Evolutionary conservation across 2,888 invertebrate species (phyloP).

Genomic region (Resseliella maxima): DNA sequence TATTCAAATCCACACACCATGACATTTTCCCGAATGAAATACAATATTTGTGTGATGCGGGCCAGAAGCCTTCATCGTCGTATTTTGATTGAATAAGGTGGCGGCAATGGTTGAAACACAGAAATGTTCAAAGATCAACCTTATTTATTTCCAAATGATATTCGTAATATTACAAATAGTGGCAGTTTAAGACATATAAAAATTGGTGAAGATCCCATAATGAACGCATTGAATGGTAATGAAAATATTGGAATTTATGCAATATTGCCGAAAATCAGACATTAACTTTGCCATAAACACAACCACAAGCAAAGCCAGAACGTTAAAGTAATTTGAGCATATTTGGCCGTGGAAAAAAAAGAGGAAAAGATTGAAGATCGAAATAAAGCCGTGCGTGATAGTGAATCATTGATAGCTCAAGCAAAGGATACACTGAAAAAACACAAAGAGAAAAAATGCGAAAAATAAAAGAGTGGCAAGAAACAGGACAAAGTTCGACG

Average conservation of each 20-base stretch:
- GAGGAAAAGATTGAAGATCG: slow-evolving; percentile 84
- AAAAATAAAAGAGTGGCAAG: slow-evolving; percentile 81
- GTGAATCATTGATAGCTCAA: slow-evolving; percentile 70
- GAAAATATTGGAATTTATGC: slow-evolving; percentile 91
- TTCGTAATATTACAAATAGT: slow-evolving; percentile 78
- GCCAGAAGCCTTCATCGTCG: slow-evolving; percentile 86
- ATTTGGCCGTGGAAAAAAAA: slow-evolving; percentile 76
- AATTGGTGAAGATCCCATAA: slow-evolving; percentile 65
- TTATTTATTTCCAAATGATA: slow-evolving; percentile 71
- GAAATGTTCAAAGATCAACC: slow-evolving; percentile 61
- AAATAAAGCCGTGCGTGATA: slow-evolving; percentile 80
- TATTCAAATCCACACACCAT: slow-evolving; percentile 92
- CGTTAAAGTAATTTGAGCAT: slow-evolving; percentile 75
- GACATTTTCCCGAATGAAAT: slow-evolving; percentile 91
- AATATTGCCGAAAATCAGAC: slow-evolving; percentile 84
- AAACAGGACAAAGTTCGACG: slow-evolving; percentile 91
- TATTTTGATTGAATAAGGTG: slow-evolving; percentile 79
- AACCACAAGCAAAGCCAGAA: slow-evolving; percentile 69
- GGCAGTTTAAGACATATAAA: slow-evolving; percentile 78
- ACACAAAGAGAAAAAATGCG: slow-evolving; percentile 73
- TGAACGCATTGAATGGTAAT: slow-evolving; percentile 70
- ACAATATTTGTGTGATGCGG: slow-evolving; percentile 93
- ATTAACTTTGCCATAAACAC: slow-evolving; percentile 65
- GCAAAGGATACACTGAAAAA: slow-evolving; percentile 70
- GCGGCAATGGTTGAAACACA: slow-evolving; percentile 64